phyloP scores from a whole-genome alignment of 2,113 vertebrate species.

The Garra rufa region DNA sequence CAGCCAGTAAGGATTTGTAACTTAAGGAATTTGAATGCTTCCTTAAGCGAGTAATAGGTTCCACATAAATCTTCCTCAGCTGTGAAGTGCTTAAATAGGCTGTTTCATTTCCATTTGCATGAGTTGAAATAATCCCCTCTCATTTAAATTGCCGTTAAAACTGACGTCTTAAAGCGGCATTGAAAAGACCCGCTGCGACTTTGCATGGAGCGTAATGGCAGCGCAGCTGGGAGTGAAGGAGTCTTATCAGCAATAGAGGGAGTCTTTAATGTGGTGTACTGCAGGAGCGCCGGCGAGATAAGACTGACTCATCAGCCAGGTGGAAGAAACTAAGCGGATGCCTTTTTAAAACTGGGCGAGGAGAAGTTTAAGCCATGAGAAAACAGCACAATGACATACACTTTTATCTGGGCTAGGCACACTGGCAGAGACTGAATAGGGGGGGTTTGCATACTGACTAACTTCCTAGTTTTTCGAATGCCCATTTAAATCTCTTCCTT shows the following conservation, averaged over 20 bases:
- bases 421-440: conserved; percentile 51
- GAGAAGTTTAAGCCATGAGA: conserved; percentile 49
- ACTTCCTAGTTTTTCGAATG: conserved; percentile 38
- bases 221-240: conserved; percentile 46
- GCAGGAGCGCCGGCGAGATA: conserved; percentile 49
- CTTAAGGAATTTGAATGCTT: conserved; percentile 46
- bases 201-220: conserved; percentile 34
- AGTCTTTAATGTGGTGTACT: conserved; percentile 50
- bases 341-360: conserved; percentile 48
- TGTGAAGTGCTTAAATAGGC: conserved; percentile 47
- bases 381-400: conserved; percentile 30
- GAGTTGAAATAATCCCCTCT: conserved; percentile 52
- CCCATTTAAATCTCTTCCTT: conserved; percentile 35
- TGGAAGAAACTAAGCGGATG: conserved; percentile 34
- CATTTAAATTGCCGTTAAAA: conserved; percentile 44
- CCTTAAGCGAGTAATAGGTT: conserved; percentile 47
- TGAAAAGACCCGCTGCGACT: conserved; percentile 49
- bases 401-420: conserved; percentile 66
- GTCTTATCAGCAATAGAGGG: conserved; percentile 49
- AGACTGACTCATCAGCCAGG: conserved; percentile 55
- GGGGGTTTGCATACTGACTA: conserved; percentile 8
- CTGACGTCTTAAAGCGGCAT: conserved; percentile 37
- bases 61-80: conserved; percentile 27
- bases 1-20: conserved; percentile 16
- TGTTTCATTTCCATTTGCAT: conserved; percentile 47